Base-by-base conservation (phyloP, 2,888 invertebrate species). In the Sialis fuliginosa region DNA sequence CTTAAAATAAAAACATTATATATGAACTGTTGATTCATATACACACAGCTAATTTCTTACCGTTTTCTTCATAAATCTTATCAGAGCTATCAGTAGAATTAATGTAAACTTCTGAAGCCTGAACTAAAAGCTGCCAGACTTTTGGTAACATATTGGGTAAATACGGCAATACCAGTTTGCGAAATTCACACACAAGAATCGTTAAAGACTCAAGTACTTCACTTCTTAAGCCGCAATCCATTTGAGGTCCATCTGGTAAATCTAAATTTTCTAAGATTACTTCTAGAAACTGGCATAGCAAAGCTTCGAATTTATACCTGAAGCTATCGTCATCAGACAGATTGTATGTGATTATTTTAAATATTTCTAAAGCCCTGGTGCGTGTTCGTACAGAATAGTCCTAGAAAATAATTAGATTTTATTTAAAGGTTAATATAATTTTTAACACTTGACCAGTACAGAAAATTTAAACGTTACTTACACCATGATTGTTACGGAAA, bases 71-170 rank as follows among this genome's bases (percentile, higher is more conserved):
- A 4, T 9, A 35, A 35, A 9, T n/a, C n/a, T 9, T 8, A 35
- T 8, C 35, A 9, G n/a, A 9, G 9, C n/a, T n/a, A 3, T 35
- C 41, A 6, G 12, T 9, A n/a, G 9, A 13, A 22, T 41, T 41
- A 41, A 7, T 31, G 13, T 46, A 46, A 13, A 39, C 42, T 30
- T 46, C 33, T 22, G 30, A 34, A 8, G 46, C 33, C 32, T 42
- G 33, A 7, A 46, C 42, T 10, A 46, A 22, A 5, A n/a, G 9
- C 13, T 46, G 30, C 46, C 46, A 46, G 9, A 46, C 39, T 5
- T 41, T 33, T 32, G 46, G 42, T 8, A 46, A 42, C 7, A 46
- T 33, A 31, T 33, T 12, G n/a, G 22, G 41, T 33, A 46, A 34
- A 34, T 33, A 42, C 9, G 46, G 13, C 13, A 12, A 10, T 2